Evolutionary conservation across 2,888 invertebrate species (phyloP), one percentile per base, ranked within the genome.

Genomic region (Malthinus flaveolus): DNA sequence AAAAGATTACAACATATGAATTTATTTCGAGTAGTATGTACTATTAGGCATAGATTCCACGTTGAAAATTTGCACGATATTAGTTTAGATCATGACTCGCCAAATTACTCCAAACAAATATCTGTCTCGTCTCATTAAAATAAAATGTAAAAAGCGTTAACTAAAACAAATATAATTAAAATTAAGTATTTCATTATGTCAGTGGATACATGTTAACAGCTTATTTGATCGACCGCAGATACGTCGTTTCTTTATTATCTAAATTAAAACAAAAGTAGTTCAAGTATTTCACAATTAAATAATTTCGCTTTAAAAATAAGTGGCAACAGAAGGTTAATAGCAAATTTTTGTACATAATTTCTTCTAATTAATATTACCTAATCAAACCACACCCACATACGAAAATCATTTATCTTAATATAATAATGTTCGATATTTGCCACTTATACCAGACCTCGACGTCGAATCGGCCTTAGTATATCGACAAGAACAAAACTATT

Each of bases 381-480:
- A 47, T 54, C 32, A 23, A 45, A 48, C 46, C 54, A 39, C 54
- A 47, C 54, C 54, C 54, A 54, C 54, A 47, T 48, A 52, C 9
- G n/a, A 34, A 15, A 32, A 46, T 34, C 32, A 37, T 54, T 54
- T 54, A 48, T 47, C 54, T 59, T 59, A 59, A 54, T 49, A 53
- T 54, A 55, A 54, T 45, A 48, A 35, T 47, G 39, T 11, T 39
- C 37, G 50, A 55, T 59, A 59, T 23, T 23, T 59, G 50, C 54
- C 54, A 54, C 33, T 54, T 54, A 50, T 59, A 54, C 54, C 54
- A 52, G 34, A 37, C 42, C 37, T 42, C 37, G 48, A 48, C 47
- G 32, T 49, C 39, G 31, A 54, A 49, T 49, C 42, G 55, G 55
- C 53, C 46, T 36, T 37, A 44, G 49, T 15, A 55, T 32, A 55